A percentile compares a stretch with the other conserved stretches of the same genome.
phyloP scores from a whole-genome alignment of 2,888 invertebrate genomes.

The Phytoseiulus persimilis region DNA sequence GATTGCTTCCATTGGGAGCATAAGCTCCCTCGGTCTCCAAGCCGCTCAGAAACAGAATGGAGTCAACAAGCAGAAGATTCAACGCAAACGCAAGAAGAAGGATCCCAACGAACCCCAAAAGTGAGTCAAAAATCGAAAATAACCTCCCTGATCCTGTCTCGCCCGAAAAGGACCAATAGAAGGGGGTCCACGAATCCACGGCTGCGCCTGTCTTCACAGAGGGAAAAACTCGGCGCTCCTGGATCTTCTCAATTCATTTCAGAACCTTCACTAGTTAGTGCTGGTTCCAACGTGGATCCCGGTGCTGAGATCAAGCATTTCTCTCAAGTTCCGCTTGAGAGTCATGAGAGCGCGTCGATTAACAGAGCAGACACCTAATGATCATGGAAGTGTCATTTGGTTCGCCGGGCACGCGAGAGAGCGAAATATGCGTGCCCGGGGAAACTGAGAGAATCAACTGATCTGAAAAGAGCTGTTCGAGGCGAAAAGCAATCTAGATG shows the following conservation, averaged over 20 bases:
- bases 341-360: not conserved
- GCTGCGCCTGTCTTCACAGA: too few species aligned
- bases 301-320: too few species aligned
- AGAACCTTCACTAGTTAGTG: too few species aligned
- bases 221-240: too few species aligned
- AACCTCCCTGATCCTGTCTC: too few species aligned
- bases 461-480: not conserved
- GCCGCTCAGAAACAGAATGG: conserved; percentile 20
- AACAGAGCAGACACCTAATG: not conserved
- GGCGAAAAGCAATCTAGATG: conserved; percentile 5
- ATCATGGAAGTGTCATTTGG: not conserved
- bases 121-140: conserved; percentile 7
- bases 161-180: too few species aligned
- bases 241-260: too few species aligned
- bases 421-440: not conserved
- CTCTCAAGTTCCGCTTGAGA: too few species aligned
- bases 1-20: conserved; percentile 29
- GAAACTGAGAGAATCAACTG: not conserved
- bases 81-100: conserved; percentile 32
- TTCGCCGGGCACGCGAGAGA: not conserved
- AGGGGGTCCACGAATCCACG: too few species aligned
- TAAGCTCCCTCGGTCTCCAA: not conserved
- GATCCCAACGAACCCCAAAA: conserved; percentile 35
- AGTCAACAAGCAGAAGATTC: conserved; percentile 14
- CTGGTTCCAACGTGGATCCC: too few species aligned